These are phyloP conservation scores for Bubo scandiacus DNA, from an alignment of 2,113 vertebrate genomes.

Conservation along the genomic window DNA sequence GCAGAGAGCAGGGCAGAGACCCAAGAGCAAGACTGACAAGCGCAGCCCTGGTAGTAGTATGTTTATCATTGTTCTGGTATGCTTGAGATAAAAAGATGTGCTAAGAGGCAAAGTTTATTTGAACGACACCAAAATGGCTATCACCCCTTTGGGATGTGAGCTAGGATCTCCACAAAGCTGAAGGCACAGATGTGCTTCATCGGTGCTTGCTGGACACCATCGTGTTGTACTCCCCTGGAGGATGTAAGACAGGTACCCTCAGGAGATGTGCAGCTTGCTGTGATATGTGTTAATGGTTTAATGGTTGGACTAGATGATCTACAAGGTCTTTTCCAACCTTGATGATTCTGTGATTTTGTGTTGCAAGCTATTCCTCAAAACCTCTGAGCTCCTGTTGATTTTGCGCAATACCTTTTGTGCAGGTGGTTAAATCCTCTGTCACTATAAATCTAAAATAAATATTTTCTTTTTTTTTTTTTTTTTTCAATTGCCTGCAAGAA, in stretches of 20 bases:
- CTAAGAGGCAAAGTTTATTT: neutral
- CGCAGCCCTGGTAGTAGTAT: neutral
- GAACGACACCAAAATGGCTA: accelerated
- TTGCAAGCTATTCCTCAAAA: neutral
- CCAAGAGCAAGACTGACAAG: neutral
- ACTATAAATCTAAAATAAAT: neutral
- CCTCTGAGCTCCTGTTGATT: neutral
- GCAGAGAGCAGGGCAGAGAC: neutral
- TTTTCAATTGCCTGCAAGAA: neutral
- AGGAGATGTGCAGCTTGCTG: neutral
- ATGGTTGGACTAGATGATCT: too few species aligned
- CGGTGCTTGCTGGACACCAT: neutral
- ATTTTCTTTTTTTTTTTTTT: neutral
- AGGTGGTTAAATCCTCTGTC: neutral
- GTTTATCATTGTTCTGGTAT: neutral
- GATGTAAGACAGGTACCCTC: neutral
- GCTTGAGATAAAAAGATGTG: neutral
- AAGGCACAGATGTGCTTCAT: neutral
- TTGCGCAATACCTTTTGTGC: neutral
- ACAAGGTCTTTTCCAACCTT: too few species aligned
- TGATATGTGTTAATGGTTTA: too few species aligned
- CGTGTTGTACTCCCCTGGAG: accelerated
- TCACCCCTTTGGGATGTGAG: neutral
- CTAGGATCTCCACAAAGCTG: neutral
- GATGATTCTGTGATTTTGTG: too few species aligned